Evolutionary conservation across 2,113 vertebrate genomes (phyloP).

Genomic region (Halichoeres trimaculatus): DNA sequence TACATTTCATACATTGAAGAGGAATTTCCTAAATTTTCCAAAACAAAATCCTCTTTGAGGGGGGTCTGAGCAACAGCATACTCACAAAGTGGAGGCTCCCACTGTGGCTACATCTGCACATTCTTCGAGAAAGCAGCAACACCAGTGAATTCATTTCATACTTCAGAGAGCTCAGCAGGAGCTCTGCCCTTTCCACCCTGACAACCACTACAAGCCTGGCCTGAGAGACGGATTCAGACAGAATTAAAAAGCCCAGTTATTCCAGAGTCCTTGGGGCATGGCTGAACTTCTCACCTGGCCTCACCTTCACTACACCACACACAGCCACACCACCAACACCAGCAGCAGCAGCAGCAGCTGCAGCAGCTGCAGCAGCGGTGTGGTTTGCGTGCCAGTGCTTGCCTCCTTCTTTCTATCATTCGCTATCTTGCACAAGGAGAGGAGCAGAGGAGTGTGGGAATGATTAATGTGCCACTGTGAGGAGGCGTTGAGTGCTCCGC

Average conservation of each 20-base stretch:
- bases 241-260: slow-evolving; percentile 49
- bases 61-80: slow-evolving; percentile 27
- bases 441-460: slow-evolving; percentile 36
- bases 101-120: slow-evolving; percentile 72
- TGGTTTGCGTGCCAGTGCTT: slow-evolving; percentile 32
- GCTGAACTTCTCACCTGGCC: slow-evolving; percentile 55
- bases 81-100: slow-evolving; percentile 50
- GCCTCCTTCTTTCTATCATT: slow-evolving; percentile 25
- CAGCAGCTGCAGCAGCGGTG: slow-evolving; percentile 9
- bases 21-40: slow-evolving; percentile 60
- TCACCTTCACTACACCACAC: slow-evolving; percentile 46
- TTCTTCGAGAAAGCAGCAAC: slow-evolving; percentile 59
- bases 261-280: slow-evolving; percentile 36
- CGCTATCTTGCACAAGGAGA: slow-evolving; percentile 14
- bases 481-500: slow-evolving; percentile 46
- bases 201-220: slow-evolving; percentile 49
- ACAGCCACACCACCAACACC: slow-evolving; percentile 1
- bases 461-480: slow-evolving; percentile 50
- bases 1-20: slow-evolving; percentile 43
- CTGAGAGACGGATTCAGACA: slow-evolving; percentile 22
- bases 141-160: slow-evolving; percentile 67
- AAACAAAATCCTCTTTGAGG: slow-evolving; percentile 39
- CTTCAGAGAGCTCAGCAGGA: slow-evolving; percentile 58
- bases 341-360: not conserved
- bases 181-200: slow-evolving; percentile 55